Evolutionary conservation across 2,113 vertebrate species (phyloP).

Genomic region (Chunga burmeisteri): DNA sequence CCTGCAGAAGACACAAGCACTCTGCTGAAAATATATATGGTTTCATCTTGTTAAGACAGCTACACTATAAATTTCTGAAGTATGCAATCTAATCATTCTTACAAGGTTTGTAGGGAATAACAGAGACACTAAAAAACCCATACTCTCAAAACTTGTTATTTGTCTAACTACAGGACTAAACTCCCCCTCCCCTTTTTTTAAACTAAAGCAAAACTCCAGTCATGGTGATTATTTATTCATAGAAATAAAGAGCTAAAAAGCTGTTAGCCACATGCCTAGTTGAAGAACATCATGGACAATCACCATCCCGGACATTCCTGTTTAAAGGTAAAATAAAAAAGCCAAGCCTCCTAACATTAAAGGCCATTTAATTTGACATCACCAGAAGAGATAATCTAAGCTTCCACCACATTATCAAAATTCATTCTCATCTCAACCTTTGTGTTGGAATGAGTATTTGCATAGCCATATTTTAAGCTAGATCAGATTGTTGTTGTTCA

Average conservation of each 20-base stretch:
- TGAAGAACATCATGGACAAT: background rate
- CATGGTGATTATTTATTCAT: background rate
- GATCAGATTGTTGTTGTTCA: background rate
- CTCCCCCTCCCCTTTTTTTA: background rate
- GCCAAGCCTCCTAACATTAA: background rate
- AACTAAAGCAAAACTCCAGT: background rate
- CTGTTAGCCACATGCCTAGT: background rate
- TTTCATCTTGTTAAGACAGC: background rate
- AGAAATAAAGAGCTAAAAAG: background rate
- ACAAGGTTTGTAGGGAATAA: background rate
- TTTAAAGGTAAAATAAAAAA: background rate
- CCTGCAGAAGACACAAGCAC: background rate
- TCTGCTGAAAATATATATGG: background rate
- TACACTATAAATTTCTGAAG: background rate
- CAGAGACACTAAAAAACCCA: background rate
- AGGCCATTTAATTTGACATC: background rate
- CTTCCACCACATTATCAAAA: background rate
- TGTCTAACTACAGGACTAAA: background rate
- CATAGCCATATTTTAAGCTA: background rate
- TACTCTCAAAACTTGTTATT: background rate
- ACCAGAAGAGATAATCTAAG: background rate
- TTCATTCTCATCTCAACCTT: background rate
- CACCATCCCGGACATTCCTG: background rate
- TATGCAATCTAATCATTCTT: background rate
- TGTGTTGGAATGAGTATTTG: background rate